These are phyloP conservation scores for Oreohelix idahoensis DNA, from an alignment of 1,140 invertebrate species.

Conservation along the genomic window DNA sequence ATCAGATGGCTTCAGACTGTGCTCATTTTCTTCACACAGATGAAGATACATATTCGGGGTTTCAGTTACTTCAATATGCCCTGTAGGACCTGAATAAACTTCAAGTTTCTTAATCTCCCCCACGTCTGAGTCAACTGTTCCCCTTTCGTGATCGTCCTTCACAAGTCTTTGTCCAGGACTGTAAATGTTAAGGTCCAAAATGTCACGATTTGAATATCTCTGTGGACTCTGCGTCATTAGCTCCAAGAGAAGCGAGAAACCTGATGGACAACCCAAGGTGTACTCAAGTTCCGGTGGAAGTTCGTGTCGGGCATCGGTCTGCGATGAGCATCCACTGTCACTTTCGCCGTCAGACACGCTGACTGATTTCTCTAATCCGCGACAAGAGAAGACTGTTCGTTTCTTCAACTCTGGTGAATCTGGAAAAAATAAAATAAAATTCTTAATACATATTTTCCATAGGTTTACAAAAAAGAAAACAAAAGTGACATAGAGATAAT, in stretches of 20 bases:
- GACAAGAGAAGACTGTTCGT: not conserved
- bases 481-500: too few species aligned
- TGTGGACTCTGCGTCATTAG: constrained; percentile 57
- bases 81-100: not conserved
- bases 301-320: constrained; percentile 50
- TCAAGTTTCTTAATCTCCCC: not conserved
- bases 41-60: not conserved
- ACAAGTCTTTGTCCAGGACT: constrained; percentile 29
- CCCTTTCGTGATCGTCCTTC: not conserved
- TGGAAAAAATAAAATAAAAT: not conserved
- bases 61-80: not conserved
- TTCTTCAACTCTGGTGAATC: constrained; percentile 5
- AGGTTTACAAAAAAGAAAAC: too few species aligned
- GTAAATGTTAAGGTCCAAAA: constrained; percentile 38
- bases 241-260: constrained; percentile 55
- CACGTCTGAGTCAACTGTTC: not conserved
- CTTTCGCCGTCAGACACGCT: constrained; percentile 51
- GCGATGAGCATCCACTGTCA: constrained; percentile 54
- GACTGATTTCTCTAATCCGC: constrained; percentile 10
- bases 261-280: constrained; percentile 50
- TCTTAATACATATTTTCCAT: too few species aligned
- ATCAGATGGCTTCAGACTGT: not conserved
- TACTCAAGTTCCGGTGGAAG: constrained; percentile 55
- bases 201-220: constrained; percentile 45
- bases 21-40: not conserved